Evolutionary conservation across 2,113 vertebrate species (phyloP), one percentile per base, ranked within the genome.

Genomic region (Pseudolaguvia tuberculata): DNA sequence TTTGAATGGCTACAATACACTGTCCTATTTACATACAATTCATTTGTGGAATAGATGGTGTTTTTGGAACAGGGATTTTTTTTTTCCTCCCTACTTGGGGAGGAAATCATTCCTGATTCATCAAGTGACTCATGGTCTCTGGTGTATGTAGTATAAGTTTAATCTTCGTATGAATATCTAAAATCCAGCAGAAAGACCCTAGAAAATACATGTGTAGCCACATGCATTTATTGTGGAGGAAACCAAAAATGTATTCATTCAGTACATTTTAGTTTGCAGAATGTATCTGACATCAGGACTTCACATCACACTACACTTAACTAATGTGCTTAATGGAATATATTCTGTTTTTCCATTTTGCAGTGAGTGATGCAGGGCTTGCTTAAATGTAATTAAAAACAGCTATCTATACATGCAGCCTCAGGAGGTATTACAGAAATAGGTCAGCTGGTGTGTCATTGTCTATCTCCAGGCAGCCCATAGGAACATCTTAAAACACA

Each of bases 301-400:
- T 53, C 56, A 67, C 52, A 66, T 79, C 51, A 63, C 51, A 83
- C 47, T 75, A 51, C 39, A 69, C 78, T 42, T 83, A 80, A 85
- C 83, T 81, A 6, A 73, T 78, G 25, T 84, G 78, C 81, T 84
- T 83, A 58, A 72, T 70, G 52, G 27, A 58, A 62, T 48, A 68
- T 80, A 78, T 77, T 79, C 7, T 83, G 73, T 84, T 55, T 69
- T 39, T 62, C n/a, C 23, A 48, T 69, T 76, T 83, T 80, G 61
- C 74, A 79, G 79, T 77, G 70, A 82, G 81, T 88, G 86, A 90
- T 87, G 88, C 88, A 88, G 87, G 79, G 79, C 86, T 86, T 80
- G 80, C 87, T 85, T 85, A 92, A 89, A 91, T 92, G 89, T 93
- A 94, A 93, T 93, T 93, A 92, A 93, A 55, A 91, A 80, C 72